These are phyloP conservation scores for Pteromalus puparum DNA, from an alignment of 1,140 invertebrate species.

Conservation along the genomic window DNA sequence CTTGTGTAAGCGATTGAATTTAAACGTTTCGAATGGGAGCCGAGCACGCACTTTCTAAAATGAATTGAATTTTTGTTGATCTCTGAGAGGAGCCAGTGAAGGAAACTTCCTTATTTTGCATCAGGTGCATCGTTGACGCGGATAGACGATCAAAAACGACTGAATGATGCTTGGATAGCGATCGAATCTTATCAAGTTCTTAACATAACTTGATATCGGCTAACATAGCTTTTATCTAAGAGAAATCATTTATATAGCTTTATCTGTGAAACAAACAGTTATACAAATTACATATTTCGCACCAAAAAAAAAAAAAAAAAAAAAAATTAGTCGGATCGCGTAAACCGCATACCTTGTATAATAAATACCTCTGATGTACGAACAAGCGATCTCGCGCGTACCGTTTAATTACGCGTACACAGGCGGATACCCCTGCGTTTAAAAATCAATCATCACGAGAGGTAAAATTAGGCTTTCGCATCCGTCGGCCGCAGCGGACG, in stretches of 20 bases:
- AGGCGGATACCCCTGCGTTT: not conserved
- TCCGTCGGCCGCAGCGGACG: conserved; percentile 13
- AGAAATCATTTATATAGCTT: too few species aligned
- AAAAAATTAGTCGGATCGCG: too few species aligned
- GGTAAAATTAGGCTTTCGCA: conserved; percentile 9
- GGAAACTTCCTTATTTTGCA: not conserved
- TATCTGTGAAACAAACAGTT: too few species aligned
- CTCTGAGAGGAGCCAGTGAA: not conserved
- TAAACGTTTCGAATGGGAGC: not conserved
- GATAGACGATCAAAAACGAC: not conserved
- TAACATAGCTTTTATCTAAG: too few species aligned
- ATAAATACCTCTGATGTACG: too few species aligned
- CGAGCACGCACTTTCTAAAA: not conserved
- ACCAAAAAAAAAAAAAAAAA: too few species aligned
- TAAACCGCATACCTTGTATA: too few species aligned
- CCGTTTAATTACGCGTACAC: conserved; percentile 4
- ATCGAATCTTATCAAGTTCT: not conserved
- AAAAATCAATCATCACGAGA: conserved; percentile 42
- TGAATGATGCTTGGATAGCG: not conserved
- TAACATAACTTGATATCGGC: too few species aligned
- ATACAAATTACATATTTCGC: too few species aligned
- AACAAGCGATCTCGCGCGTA: not conserved
- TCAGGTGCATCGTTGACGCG: too few species aligned
- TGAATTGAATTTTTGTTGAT: not conserved
- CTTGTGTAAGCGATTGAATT: not conserved